Evolutionary conservation across 2,888 invertebrate species (phyloP).

Genomic region (Aelia acuminata): DNA sequence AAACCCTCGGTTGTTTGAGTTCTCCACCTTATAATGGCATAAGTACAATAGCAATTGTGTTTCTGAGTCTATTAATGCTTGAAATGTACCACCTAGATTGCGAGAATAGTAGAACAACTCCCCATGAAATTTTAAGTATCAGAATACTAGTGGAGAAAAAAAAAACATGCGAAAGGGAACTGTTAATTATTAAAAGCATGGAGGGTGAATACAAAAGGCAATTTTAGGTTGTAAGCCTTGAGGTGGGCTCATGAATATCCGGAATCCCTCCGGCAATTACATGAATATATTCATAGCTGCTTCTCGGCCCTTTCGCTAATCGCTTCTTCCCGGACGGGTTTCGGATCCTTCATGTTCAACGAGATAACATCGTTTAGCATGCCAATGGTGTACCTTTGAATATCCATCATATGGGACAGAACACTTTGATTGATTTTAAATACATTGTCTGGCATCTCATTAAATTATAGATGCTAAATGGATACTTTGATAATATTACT

Average conservation of each 20-base stretch:
- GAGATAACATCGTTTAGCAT: not conserved
- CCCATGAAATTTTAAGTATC: not conserved
- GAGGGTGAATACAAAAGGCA: not conserved
- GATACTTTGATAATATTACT: no score
- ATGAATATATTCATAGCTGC: constrained; percentile 45
- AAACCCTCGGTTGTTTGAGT: no score
- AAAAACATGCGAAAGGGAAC: not conserved
- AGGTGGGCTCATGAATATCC: not conserved
- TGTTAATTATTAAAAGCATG: constrained; percentile 41
- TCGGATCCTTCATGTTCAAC: not conserved
- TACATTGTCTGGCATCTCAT: no score
- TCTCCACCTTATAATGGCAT: no score
- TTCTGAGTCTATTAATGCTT: not conserved
- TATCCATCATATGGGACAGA: no score
- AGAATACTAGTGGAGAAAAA: not conserved
- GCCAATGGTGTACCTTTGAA: no score
- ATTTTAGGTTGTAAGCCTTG: constrained; percentile 21
- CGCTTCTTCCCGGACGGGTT: not conserved
- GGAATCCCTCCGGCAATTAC: not conserved
- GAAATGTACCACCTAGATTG: not conserved
- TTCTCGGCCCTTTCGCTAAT: not conserved
- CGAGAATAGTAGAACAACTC: not conserved
- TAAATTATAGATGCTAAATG: no score
- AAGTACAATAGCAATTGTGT: not conserved
- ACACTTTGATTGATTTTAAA: no score